A percentile compares a stretch with the other conserved stretches of the same genome.
Conservation (phyloP, 2,888 invertebrate species). For the Caenorhabditis japonica region DNA sequence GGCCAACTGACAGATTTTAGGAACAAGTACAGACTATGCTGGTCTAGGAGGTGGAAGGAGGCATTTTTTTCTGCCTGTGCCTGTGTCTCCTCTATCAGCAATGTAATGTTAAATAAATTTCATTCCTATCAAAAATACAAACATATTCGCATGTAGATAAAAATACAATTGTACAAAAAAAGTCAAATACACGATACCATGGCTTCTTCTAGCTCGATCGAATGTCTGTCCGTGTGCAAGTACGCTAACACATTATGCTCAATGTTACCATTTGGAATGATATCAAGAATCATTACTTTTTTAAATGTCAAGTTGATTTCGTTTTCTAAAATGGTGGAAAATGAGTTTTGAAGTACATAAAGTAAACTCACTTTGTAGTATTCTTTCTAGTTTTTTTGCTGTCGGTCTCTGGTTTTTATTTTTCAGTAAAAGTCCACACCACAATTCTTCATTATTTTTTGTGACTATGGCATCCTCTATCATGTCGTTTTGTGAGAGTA, state of each 20-base stretch:
- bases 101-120: too few relatives aligned
- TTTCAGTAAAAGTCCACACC: constrained; percentile 45
- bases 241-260: constrained; percentile 47
- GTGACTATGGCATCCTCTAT: constrained; percentile 49
- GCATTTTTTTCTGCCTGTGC: too few relatives aligned
- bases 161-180: too few relatives aligned
- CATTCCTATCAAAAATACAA: too few relatives aligned
- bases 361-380: constrained; percentile 38
- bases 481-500: constrained; percentile 25
- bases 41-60: too few relatives aligned
- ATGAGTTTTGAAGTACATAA: neutral
- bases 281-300: constrained; percentile 48
- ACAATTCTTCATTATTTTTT: constrained; percentile 32
- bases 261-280: constrained; percentile 58
- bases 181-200: too few relatives aligned
- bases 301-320: constrained; percentile 32
- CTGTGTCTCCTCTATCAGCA: too few relatives aligned
- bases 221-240: constrained; percentile 31
- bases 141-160: too few relatives aligned
- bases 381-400: constrained; percentile 29
- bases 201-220: constrained; percentile 5
- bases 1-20: too few relatives aligned
- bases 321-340: constrained; percentile 28
- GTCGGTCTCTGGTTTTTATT: constrained; percentile 37
- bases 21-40: too few relatives aligned